phyloP scores from a whole-genome alignment of 2,113 vertebrate genomes.

The Prinia subflava region DNA sequence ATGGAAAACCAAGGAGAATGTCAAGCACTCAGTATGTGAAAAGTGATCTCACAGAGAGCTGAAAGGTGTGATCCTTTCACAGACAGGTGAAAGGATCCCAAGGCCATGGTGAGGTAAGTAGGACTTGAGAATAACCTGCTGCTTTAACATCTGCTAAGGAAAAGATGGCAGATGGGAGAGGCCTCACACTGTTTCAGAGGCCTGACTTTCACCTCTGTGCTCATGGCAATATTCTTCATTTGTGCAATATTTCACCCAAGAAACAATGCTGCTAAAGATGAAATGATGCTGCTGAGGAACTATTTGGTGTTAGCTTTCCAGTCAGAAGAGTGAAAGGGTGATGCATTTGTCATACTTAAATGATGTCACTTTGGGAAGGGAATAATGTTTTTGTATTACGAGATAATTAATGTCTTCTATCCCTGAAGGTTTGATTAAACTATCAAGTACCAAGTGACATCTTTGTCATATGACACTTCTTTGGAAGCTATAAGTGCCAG shows the following conservation, averaged over 20 bases:
- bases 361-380: slow-evolving; percentile 36
- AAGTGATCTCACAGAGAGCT: background rate
- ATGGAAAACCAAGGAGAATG: background rate
- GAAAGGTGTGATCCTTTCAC: too few relatives aligned
- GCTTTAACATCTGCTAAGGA: background rate
- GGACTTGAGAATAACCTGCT: background rate
- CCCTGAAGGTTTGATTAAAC: slow-evolving; percentile 43
- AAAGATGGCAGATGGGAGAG: background rate
- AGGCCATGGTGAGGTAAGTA: background rate
- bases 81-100: background rate
- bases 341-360: slow-evolving; percentile 18
- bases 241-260: background rate
- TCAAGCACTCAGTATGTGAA: background rate
- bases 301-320: background rate
- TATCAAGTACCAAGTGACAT: slow-evolving; percentile 52
- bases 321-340: slow-evolving; percentile 12
- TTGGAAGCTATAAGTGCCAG: slow-evolving; percentile 33
- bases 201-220: background rate
- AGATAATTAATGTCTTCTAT: slow-evolving; percentile 31
- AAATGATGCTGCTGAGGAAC: background rate
- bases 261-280: background rate
- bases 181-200: background rate
- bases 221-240: background rate
- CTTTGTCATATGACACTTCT: slow-evolving; percentile 40
- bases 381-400: background rate